These are phyloP conservation scores for Tiliacea aurago DNA, from an alignment of 2,888 invertebrate genomes.

Conservation along the genomic window DNA sequence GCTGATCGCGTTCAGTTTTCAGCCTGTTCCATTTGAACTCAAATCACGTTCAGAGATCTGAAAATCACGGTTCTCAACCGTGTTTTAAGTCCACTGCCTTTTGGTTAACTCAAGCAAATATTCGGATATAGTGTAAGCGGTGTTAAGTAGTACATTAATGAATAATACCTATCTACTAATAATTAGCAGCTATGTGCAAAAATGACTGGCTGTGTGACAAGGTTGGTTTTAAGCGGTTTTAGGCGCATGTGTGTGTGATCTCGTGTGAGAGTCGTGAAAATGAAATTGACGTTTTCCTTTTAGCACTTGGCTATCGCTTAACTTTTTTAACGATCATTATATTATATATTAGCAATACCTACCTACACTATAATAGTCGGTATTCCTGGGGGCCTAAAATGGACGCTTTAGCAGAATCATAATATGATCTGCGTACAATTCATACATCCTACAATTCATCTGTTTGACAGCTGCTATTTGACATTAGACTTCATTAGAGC, in stretches of 20 bases:
- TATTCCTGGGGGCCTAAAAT: too few species aligned
- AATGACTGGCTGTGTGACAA: slow-evolving; percentile 11
- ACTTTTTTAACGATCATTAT: too few species aligned
- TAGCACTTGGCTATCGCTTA: background rate
- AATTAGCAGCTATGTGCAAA: slow-evolving; percentile 15
- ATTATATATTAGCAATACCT: too few species aligned
- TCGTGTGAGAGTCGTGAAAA: slow-evolving; percentile 2
- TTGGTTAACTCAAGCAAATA: background rate
- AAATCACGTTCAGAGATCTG: slow-evolving; percentile 3
- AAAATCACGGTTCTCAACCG: slow-evolving; percentile 12
- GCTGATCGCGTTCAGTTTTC: too few species aligned
- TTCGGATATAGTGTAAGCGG: background rate
- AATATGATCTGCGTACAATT: too few species aligned
- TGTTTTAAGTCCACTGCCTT: background rate
- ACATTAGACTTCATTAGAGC: too few species aligned
- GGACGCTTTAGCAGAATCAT: too few species aligned
- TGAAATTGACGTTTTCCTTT: background rate
- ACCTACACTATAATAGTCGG: too few species aligned
- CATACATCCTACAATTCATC: too few species aligned
- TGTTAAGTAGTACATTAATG: background rate
- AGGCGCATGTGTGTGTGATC: background rate
- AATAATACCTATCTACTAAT: background rate
- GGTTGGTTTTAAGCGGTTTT: slow-evolving; percentile 30
- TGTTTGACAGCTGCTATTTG: too few species aligned
- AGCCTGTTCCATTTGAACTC: too few species aligned